phyloP scores from a whole-genome alignment of 2,888 invertebrate species.

The Phasia obesa region DNA sequence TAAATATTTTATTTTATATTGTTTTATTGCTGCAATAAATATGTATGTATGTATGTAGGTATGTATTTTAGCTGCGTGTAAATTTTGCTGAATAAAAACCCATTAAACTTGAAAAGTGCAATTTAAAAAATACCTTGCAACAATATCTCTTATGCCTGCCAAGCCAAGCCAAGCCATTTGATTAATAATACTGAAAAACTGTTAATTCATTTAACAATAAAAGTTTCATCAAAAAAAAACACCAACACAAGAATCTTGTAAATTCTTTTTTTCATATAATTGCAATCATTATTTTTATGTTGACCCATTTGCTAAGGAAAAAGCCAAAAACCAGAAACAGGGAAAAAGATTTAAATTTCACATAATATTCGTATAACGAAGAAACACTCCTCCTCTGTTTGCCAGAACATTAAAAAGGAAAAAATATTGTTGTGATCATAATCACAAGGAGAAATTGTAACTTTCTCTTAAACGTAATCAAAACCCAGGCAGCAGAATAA shows the following conservation, averaged over 20 bases:
- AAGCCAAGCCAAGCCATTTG: conserved; percentile 4
- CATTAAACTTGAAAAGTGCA: no score
- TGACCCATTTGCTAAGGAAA: conserved; percentile 64
- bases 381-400: conserved; percentile 35
- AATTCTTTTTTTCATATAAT: conserved; percentile 43
- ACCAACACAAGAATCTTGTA: conserved; percentile 43
- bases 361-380: conserved; percentile 50
- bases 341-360: conserved; percentile 58
- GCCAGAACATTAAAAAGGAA: conserved; percentile 60
- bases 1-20: no score
- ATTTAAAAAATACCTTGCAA: no score
- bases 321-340: conserved; percentile 5
- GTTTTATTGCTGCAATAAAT: no score
- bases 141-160: no score
- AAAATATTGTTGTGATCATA: conserved; percentile 62
- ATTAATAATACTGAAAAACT: conserved; percentile 38
- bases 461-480: conserved; percentile 65
- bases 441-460: conserved; percentile 68
- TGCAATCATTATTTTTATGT: conserved; percentile 56
- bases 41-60: no score
- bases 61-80: no score
- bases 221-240: neutral
- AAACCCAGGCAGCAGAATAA: conserved; percentile 60
- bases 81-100: no score
- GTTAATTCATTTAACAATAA: conserved; percentile 20